Evolutionary conservation across 2,797 vertebrate species (phyloP).

Genomic region (Spheniscus humboldti): DNA sequence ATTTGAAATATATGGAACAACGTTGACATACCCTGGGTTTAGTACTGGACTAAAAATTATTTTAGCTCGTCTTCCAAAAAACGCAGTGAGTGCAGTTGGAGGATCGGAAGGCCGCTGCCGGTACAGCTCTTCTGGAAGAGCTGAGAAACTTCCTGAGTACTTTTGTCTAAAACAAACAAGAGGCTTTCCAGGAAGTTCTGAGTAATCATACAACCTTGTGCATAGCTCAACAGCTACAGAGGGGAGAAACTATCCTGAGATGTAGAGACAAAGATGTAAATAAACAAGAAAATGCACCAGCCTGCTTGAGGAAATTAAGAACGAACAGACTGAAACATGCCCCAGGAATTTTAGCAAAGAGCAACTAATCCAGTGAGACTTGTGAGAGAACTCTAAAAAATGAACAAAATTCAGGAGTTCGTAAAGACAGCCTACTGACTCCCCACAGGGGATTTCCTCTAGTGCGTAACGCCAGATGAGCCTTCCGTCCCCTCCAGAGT

Average conservation of each 20-base stretch:
- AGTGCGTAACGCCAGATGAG: background rate
- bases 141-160: conserved; percentile 30
- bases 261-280: background rate
- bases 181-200: conserved; percentile 63
- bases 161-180: conserved; percentile 15
- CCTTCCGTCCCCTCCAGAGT: background rate
- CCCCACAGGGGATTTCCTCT: background rate
- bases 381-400: background rate
- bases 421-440: background rate
- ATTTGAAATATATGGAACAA: background rate
- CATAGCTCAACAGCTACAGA: conserved; percentile 17
- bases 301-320: background rate
- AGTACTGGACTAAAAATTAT: background rate
- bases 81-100: background rate
- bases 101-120: background rate
- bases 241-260: background rate
- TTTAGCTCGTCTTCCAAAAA: background rate
- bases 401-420: background rate
- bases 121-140: background rate
- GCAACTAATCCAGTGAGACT: background rate
- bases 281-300: background rate
- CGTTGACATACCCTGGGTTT: background rate
- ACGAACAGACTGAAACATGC: background rate
- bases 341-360: background rate
- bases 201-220: conserved; percentile 52